Evolutionary conservation across 2,797 vertebrate species (phyloP).

Genomic region (Aldrovandia affinis): DNA sequence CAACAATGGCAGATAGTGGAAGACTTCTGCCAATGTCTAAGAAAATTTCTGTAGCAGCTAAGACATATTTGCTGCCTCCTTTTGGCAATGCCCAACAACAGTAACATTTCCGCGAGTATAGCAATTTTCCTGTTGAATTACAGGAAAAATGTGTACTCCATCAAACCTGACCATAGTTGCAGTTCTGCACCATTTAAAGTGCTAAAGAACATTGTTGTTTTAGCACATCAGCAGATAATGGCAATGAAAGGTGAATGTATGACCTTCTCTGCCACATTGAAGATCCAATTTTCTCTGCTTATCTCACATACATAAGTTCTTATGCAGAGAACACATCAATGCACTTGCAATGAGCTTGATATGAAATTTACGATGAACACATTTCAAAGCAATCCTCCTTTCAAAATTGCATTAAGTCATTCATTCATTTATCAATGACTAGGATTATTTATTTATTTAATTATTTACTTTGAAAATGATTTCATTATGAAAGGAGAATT

Average conservation of each 20-base stretch:
- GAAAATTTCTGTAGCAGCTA: background rate
- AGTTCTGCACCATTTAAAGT: background rate
- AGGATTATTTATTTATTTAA: too few relatives aligned
- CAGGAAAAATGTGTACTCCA: background rate
- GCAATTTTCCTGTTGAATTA: conserved; percentile 14
- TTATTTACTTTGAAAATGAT: background rate
- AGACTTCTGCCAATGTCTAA: background rate
- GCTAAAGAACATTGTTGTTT: background rate
- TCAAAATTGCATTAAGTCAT: background rate
- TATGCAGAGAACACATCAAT: background rate
- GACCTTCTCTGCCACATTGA: background rate
- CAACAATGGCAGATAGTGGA: background rate
- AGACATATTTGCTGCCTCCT: background rate
- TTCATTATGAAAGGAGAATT: background rate
- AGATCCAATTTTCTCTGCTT: background rate
- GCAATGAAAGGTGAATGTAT: background rate
- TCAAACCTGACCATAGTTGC: background rate
- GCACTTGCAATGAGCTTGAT: background rate
- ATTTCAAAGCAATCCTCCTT: background rate
- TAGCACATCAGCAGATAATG: background rate
- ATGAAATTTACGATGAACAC: background rate
- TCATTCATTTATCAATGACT: background rate
- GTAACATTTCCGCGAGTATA: background rate
- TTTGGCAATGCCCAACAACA: conserved; percentile 17
- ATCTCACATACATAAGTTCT: background rate